Conservation (phyloP, 2,888 invertebrate genomes). For the Psococerastis gibbosa region DNA sequence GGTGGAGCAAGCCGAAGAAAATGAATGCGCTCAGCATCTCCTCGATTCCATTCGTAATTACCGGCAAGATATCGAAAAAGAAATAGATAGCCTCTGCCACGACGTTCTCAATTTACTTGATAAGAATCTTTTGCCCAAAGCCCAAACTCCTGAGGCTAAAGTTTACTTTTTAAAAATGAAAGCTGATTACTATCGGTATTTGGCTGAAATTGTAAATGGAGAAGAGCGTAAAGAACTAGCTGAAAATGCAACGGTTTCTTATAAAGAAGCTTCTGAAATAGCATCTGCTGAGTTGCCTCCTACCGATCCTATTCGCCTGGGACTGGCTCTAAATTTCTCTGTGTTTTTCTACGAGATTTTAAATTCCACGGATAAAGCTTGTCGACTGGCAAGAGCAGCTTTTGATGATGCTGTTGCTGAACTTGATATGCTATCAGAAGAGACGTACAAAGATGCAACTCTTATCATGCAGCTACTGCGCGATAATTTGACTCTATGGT, state of each 20-base stretch:
- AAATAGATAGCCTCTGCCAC: conserved; percentile 88
- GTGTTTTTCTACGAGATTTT: conserved; percentile 99
- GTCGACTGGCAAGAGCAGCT: conserved; percentile 91
- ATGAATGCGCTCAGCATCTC: conserved; percentile 71
- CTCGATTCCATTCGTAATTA: too few species aligned
- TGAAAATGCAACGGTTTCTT: conserved; percentile 89
- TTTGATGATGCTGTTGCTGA: conserved; percentile 99
- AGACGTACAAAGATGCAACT: conserved; percentile 98
- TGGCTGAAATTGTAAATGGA: conserved; percentile 95
- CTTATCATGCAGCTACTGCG: conserved; percentile 98
- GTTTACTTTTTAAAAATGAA: conserved; percentile 97
- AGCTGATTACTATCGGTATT: conserved; percentile 94
- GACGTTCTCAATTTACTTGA: conserved; percentile 88
- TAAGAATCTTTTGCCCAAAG: conserved; percentile 86
- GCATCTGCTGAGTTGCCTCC: conserved; percentile 93
- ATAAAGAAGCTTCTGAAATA: conserved; percentile 94
- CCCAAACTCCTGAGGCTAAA: conserved; percentile 88
- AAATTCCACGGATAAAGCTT: conserved; percentile 94
- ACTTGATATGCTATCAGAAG: conserved; percentile 91
- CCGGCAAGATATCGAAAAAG: conserved; percentile 68
- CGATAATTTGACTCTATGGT: conserved; percentile 98
- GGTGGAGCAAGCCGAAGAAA: conserved; percentile 95
- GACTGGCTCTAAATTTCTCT: conserved; percentile 94
- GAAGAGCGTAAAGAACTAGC: conserved; percentile 94
- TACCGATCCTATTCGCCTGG: conserved; percentile 92